Evolutionary conservation across 1,140 invertebrate species (phyloP), one percentile per base, ranked within the genome.

Genomic region (Brachionus calyciflorus): DNA sequence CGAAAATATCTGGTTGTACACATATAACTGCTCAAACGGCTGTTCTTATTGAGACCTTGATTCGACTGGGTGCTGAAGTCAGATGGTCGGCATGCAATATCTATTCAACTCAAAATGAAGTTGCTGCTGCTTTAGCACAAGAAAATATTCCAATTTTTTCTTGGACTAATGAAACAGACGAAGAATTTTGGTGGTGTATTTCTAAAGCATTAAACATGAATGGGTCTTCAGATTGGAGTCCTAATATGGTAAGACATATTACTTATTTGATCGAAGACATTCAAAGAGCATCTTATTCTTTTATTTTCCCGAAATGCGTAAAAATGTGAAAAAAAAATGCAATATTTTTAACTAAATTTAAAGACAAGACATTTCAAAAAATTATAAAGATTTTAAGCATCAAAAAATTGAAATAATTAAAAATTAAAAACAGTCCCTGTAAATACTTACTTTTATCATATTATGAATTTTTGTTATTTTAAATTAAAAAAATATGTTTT

Each of bases 171-270:
- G 93, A 97, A 85, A 93, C 91, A 3, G 94, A 97, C 83, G 94
- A 96, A 82, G 94, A 97, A 82, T 97, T 97, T 86, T 98, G 95
- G 95, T 98, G 94, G 94, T 96, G 93, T 81, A 97, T 98, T 78
- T 94, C 98, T 84, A 92, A 91, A 81, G 93, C 92, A 84, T 91
- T 97, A 30, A 91, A 91, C 78, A 90, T 92, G 37, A 90, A 90
- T 81, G 28, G 12, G 12, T n/a, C 24, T 12, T 81, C 60, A 44
- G 60, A 80, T 14, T 98, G 94, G 95, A 92, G 95, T 81, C 94
- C 95, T n/a, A 98, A 98, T 84, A 94, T 97, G 86, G 87, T 87
- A 80, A 76, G 79, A 65, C 24, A 49, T 33, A 46, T 40, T 33
- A 41, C 33, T 46, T 41, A 17, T 44, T n/a, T n/a, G n/a, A n/a